These are phyloP conservation scores for Drosophila subpulchrella DNA, from an alignment of 1,140 invertebrate species.

Conservation along the genomic window DNA sequence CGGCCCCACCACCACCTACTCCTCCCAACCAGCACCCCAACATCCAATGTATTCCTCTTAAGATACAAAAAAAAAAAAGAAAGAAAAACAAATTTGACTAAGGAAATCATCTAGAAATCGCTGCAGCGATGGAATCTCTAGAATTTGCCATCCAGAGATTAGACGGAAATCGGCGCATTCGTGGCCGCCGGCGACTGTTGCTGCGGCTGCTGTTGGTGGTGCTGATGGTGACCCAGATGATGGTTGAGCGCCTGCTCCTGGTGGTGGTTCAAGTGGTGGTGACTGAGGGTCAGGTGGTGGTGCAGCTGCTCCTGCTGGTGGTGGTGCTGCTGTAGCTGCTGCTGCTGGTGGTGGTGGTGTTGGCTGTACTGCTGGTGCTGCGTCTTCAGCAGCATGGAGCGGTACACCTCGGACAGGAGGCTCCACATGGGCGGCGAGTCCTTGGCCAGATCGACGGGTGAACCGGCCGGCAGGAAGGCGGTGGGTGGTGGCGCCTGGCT, in stretches of 20 bases:
- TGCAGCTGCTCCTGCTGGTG: constrained; percentile 27
- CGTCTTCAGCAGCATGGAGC: constrained; percentile 75
- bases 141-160: not conserved
- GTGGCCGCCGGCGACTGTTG: constrained; percentile 52
- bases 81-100: constrained; percentile 44
- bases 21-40: not conserved
- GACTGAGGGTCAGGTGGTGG: constrained; percentile 12
- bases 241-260: not conserved
- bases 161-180: constrained; percentile 77
- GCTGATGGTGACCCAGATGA: constrained; percentile 13
- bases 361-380: constrained; percentile 42
- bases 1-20: not conserved
- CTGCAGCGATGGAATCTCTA: not conserved
- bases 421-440: constrained; percentile 77
- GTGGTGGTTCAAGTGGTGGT: constrained; percentile 8
- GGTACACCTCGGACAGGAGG: constrained; percentile 78
- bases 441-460: constrained; percentile 18
- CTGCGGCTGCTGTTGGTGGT: constrained; percentile 45
- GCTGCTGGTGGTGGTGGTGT: constrained; percentile 20
- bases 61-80: constrained; percentile 4
- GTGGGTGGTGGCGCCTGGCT: constrained; percentile 9
- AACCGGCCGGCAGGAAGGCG: constrained; percentile 21
- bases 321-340: constrained; percentile 10
- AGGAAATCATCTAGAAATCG: constrained; percentile 9
- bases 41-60: not conserved